Conservation (phyloP, 2,888 invertebrate species). For the Anoncus sp. region DNA sequence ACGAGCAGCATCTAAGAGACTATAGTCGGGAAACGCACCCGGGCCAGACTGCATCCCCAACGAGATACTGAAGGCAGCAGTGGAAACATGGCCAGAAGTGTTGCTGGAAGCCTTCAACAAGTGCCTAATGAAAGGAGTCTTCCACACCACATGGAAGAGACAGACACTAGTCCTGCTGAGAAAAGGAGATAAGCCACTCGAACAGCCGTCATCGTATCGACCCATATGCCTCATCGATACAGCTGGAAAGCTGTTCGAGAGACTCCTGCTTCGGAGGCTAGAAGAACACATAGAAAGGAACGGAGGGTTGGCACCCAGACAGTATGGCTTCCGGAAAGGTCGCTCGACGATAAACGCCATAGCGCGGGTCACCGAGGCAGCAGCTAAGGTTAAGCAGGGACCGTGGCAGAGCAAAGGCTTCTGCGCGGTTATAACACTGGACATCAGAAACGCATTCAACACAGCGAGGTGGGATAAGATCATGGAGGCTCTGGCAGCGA, state of each 20-base stretch:
- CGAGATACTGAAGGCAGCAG: neutral
- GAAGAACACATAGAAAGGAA: neutral
- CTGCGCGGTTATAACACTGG: constrained; percentile 10
- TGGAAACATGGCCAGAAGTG: neutral
- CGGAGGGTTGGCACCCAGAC: constrained; percentile 23
- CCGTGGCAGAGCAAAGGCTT: constrained; percentile 6
- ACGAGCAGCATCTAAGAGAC: neutral
- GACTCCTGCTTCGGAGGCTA: neutral
- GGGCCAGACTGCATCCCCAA: constrained; percentile 12
- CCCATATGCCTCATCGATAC: neutral
- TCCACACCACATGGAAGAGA: neutral
- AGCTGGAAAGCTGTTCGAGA: neutral
- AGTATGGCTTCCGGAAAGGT: constrained; percentile 37
- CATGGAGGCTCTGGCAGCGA: neutral
- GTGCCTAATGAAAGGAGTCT: neutral
- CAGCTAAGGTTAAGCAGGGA: neutral
- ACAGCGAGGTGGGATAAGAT: constrained; percentile 17
- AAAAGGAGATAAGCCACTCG: neutral
- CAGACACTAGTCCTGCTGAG: neutral
- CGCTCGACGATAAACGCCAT: constrained; percentile 39
- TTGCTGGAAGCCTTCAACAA: neutral
- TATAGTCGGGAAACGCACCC: constrained; percentile 10
- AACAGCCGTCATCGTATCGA: neutral
- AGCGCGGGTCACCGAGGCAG: neutral
- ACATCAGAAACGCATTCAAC: constrained; percentile 8